Evolutionary conservation across 2,113 vertebrate species (phyloP).

Genomic region (Pangasianodon gigas): DNA sequence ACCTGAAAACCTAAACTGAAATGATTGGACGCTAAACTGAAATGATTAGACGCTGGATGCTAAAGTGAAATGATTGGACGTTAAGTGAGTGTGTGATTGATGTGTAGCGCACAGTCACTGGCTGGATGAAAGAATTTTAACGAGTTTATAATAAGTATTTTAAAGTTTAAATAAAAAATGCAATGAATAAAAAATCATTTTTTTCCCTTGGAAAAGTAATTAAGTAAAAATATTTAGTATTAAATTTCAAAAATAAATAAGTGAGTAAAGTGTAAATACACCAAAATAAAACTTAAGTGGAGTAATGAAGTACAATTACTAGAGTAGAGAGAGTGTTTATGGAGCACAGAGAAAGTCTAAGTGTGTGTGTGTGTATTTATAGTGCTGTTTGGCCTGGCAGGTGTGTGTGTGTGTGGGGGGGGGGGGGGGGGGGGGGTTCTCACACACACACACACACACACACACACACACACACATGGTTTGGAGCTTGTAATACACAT

Average conservation of each 20-base stretch:
- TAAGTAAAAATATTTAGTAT: too few relatives aligned
- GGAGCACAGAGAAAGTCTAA: background rate
- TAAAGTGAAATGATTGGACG: too few relatives aligned
- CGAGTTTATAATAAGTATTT: too few relatives aligned
- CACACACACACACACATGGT: background rate
- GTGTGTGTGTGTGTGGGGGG: background rate
- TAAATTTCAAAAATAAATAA: too few relatives aligned
- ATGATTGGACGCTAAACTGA: background rate
- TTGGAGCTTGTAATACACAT: background rate
- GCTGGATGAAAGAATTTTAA: too few relatives aligned
- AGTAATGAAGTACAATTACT: background rate
- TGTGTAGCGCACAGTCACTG: too few relatives aligned
- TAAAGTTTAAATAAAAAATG: too few relatives aligned
- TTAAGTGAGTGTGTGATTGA: too few relatives aligned
- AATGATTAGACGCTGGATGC: background rate
- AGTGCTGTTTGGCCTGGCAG: conserved; percentile 8
- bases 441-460: conserved; percentile 9
- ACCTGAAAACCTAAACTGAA: background rate
- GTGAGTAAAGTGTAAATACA: too few relatives aligned
- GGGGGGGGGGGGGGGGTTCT: too few relatives aligned
- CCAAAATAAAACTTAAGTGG: background rate
- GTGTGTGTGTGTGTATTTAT: conserved; percentile 33
- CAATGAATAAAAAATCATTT: too few relatives aligned
- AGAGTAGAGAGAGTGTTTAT: background rate
- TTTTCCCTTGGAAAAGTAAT: too few relatives aligned